Evolutionary conservation across 1,140 invertebrate genomes (phyloP).

Genomic region (Drosophila trapezifrons): DNA sequence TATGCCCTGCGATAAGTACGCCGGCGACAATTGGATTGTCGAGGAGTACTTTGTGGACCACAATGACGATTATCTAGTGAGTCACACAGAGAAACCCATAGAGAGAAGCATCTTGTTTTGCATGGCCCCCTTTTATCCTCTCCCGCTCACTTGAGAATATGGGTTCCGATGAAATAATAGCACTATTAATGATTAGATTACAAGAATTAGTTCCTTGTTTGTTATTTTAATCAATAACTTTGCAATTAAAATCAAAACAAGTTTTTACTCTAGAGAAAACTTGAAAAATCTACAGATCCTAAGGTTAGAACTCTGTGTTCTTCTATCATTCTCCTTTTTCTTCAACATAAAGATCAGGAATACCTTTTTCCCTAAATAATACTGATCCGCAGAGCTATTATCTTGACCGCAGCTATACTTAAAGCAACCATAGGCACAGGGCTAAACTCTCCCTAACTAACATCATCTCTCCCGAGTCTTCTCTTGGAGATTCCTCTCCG

Average conservation of each 20-base stretch:
- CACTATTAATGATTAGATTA: not conserved
- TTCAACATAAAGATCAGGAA: too few relatives aligned
- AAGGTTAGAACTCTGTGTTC: too few relatives aligned
- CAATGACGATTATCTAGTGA: conserved; percentile 76
- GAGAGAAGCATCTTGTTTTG: conserved; percentile 3
- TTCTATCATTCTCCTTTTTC: too few relatives aligned
- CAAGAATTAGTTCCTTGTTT: not conserved
- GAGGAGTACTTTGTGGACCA: conserved; percentile 81
- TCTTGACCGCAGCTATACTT: conserved; percentile 22
- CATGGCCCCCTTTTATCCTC: conserved; percentile 16
- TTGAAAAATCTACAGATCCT: too few relatives aligned
- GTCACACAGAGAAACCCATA: conserved; percentile 26
- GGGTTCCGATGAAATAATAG: conserved; percentile 4
- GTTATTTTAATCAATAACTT: not conserved
- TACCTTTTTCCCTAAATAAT: too few relatives aligned
- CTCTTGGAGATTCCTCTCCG: conserved; percentile 30
- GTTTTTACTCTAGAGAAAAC: not conserved
- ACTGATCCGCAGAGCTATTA: too few relatives aligned
- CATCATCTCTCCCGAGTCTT: not conserved
- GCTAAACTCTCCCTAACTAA: conserved; percentile 10
- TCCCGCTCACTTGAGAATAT: not conserved
- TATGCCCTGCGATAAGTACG: conserved; percentile 64
- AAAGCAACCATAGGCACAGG: conserved; percentile 6
- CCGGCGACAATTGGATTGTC: conserved; percentile 74
- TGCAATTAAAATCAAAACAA: not conserved